Base-by-base conservation (phyloP, 2,797 vertebrate species). In the Nannoperca australis region DNA sequence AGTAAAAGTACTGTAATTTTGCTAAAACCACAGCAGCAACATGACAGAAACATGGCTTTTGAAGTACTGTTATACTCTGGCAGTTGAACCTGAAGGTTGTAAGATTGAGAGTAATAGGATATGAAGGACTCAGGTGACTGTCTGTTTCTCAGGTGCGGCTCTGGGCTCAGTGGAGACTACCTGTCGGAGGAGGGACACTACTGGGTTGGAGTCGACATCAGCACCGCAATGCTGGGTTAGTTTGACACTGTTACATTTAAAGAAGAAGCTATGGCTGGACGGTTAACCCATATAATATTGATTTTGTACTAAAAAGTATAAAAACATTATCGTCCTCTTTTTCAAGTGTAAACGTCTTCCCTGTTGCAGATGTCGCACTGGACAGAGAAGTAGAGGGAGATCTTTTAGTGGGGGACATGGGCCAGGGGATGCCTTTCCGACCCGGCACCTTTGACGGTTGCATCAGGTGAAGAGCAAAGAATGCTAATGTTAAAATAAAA, bases 141-240 rank as follows among this genome's bases (percentile, higher is more conserved):
- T 64, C 9, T 79, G 71, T 68, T 17, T 69, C 54, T 76, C 84
- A 99, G 98, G 67, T 99, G 98, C 1, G 98, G 98, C 40, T 98
- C 97, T 10, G 98, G 98, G 20, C 94, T 99, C 83, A 99, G 98
- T 24, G 98, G 98, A 56, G 97, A 98, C 91, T 94, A 95, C 82
- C 94, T 99, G 73, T 94, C 98, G 0, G 95, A 97, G 4, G 95
- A 97, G 45, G 97, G 98, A 1, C 98, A 99, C 89, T 93, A 92
- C 70, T 99, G 98, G 98, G 95, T 99, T 6, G 98, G 98, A 56
- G 79, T 99, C 2, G 98, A 99, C 92, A 98, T 99, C 93, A 99
- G 98, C 86, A 88, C 94, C 0, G 97, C 97, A 72, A 99, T 99
- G 98, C 84, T 99, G 66, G 96, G 98, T 99, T 73, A 78, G 93